Base-by-base conservation (phyloP, 2,113 vertebrate species). In the Barbus barbus region DNA sequence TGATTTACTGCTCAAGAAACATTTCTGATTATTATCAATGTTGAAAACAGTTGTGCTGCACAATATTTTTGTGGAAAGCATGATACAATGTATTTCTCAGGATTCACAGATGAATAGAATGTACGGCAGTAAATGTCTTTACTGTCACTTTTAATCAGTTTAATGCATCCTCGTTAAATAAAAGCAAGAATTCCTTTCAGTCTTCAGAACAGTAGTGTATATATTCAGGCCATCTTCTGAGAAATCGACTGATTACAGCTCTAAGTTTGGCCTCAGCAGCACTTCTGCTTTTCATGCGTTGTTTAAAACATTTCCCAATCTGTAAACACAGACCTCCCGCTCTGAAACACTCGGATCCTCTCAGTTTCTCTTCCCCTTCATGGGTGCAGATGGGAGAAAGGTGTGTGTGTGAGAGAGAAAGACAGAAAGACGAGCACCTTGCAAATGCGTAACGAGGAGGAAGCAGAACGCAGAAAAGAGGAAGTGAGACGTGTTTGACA, bases 401-500 rank as follows among this genome's bases (percentile, higher is more conserved):
- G 73, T 83, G 56, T 83, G 65, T 36, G 65, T 38, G 75, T 16
- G 86, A 48, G 76, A 71, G 26, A 11, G 33, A 69, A 18, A 26
- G 58, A 33, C 31, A 78, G 78, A 75, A 46, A 77, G 48, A 82
- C n/a, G n/a, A n/a, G n/a, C n/a, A n/a, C n/a, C n/a, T n/a, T 33
- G 53, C 85, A 61, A 38, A 31, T 77, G 16, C 31, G 56, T 80
- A 53, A 16, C 26, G 71, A 83, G 71, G 84, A 86, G 89, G 89
- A 90, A 89, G 88, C 63, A 79, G 83, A 63, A 16, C 9, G 58
- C 48, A 63, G 74, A 81, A 83, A 85, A 90, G 81, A 86, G 88
- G 93, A 94, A 94, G 91, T 89, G 93, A 93, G 85, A 93, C 84
- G 88, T 80, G 89, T 87, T 90, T 89, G 87, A 86, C 91, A 90